Evolutionary conservation across 2,797 vertebrate species (phyloP).

Genomic region (Brachyalestes nurse): DNA sequence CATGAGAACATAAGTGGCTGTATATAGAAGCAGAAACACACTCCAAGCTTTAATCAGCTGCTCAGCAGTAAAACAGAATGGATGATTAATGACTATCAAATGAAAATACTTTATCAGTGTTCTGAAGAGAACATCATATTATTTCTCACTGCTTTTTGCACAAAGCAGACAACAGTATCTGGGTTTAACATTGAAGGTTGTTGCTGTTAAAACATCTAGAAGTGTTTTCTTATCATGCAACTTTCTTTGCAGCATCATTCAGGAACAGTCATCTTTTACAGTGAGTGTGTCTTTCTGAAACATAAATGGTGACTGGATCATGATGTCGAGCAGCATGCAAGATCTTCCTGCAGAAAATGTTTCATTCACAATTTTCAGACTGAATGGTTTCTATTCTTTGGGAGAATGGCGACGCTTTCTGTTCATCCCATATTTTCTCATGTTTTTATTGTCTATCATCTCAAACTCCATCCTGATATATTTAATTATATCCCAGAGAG

Average conservation of each 20-base stretch:
- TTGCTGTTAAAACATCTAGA: background rate
- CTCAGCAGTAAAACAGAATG: background rate
- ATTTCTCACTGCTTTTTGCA: background rate
- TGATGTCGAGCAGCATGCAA: background rate
- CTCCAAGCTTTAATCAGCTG: background rate
- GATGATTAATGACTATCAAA: background rate
- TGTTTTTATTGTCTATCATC: constrained; percentile 30
- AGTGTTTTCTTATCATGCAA: background rate
- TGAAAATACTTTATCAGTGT: background rate
- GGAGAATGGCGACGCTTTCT: constrained; percentile 18
- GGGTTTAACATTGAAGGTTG: background rate
- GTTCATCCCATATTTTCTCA: constrained; percentile 17
- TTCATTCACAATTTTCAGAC: background rate
- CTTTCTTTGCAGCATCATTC: background rate
- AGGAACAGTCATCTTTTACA: background rate
- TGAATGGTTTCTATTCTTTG: constrained; percentile 18
- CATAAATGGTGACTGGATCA: background rate
- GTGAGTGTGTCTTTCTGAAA: background rate
- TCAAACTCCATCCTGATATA: constrained; percentile 17
- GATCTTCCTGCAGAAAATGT: background rate
- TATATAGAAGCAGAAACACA: background rate
- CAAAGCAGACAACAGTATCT: background rate
- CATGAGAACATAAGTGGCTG: background rate
- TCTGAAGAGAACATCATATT: background rate
- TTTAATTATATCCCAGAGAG: constrained; percentile 31